Evolutionary conservation across 2,888 invertebrate species (phyloP).

Genomic region (Punctoribates punctum): DNA sequence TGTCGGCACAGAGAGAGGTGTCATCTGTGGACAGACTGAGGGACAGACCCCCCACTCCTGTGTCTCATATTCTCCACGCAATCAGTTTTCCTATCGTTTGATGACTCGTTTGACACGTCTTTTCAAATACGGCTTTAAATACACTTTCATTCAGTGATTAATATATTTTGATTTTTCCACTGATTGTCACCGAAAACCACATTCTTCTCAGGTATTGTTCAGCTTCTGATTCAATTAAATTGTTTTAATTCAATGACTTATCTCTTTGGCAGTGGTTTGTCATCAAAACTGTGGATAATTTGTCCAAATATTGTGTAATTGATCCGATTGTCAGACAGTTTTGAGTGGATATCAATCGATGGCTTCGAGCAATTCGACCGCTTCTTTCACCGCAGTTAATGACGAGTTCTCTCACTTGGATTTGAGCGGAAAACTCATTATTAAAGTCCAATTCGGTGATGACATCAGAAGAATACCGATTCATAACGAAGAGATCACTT

Average conservation of each 20-base stretch:
- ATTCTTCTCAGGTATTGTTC: no score
- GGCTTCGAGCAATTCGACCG: constrained; percentile 40
- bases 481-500: constrained; percentile 69
- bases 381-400: constrained; percentile 42
- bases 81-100: constrained; percentile 2
- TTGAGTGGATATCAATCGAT: not conserved
- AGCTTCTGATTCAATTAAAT: no score
- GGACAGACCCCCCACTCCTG: no score
- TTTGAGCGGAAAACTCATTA: constrained; percentile 52
- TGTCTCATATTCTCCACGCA: constrained; percentile 6
- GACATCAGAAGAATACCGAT: constrained; percentile 67
- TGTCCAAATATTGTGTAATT: no score
- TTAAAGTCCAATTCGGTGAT: constrained; percentile 62
- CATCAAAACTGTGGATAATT: no score
- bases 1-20: not conserved
- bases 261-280: no score
- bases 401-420: constrained; percentile 50
- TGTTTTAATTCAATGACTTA: no score
- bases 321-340: no score
- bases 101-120: not conserved
- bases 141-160: no score
- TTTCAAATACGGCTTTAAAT: not conserved
- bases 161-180: no score
- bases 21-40: not conserved
- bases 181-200: no score